These are phyloP conservation scores for Phortica magna DNA, from an alignment of 2,888 invertebrate species.

Conservation along the genomic window DNA sequence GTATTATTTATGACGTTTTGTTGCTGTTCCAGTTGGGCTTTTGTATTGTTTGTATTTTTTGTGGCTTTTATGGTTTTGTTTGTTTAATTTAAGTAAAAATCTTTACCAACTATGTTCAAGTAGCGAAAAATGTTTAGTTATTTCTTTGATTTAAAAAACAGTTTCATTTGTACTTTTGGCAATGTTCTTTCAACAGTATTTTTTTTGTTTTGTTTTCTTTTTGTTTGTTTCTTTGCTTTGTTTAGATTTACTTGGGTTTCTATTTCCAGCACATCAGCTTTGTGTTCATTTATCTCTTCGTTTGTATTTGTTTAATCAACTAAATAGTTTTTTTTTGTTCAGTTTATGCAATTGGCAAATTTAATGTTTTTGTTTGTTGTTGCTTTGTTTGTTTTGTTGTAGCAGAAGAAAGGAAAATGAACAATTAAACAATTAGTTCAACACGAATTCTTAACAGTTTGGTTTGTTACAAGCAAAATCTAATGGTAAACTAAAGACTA, in stretches of 20 bases:
- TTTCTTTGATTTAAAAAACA: slow-evolving; percentile 65
- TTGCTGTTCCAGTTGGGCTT: not conserved
- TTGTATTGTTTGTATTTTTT: slow-evolving; percentile 19
- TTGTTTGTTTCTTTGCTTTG: slow-evolving; percentile 47
- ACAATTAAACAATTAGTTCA: slow-evolving; percentile 14
- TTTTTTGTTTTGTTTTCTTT: slow-evolving; percentile 45
- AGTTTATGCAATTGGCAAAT: not conserved
- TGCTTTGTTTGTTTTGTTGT: not conserved
- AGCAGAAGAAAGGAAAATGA: slow-evolving; percentile 34
- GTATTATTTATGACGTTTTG: not conserved
- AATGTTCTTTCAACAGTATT: slow-evolving; percentile 75
- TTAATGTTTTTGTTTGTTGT: slow-evolving; percentile 47
- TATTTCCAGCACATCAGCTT: slow-evolving; percentile 31
- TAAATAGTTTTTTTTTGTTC: slow-evolving; percentile 44
- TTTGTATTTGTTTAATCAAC: slow-evolving; percentile 7
- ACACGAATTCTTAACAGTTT: slow-evolving; percentile 20
- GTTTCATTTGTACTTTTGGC: slow-evolving; percentile 77
- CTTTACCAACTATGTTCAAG: slow-evolving; percentile 57
- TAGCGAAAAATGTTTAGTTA: slow-evolving; percentile 67
- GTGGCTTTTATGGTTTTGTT: slow-evolving; percentile 28
- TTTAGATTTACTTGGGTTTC: slow-evolving; percentile 28
- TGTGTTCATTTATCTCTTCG: slow-evolving; percentile 41
- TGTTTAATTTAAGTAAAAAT: slow-evolving; percentile 50
- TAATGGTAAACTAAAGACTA: slow-evolving; percentile 23
- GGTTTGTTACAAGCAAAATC: not conserved